Percentiles rank a stretch among this genome's conserved stretches.
Evolutionary conservation across 1,140 invertebrate species (phyloP).

Genomic region (Sogatella furcifera): DNA sequence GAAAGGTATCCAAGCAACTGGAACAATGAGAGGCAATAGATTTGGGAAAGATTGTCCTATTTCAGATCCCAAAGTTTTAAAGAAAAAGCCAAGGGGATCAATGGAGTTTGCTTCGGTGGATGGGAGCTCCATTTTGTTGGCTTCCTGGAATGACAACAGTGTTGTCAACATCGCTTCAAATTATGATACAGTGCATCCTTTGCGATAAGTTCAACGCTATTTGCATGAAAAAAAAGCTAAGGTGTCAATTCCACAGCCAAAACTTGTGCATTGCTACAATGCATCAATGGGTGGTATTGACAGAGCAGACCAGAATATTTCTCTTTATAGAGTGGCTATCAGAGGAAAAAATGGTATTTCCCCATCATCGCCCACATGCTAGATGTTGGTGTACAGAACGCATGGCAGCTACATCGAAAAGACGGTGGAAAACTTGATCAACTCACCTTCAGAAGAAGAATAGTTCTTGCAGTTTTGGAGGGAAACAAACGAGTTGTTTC

Average conservation of each 20-base stretch:
- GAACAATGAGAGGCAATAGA: constrained; percentile 23
- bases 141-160: constrained; percentile 13
- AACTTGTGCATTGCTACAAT: constrained; percentile 3
- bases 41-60: constrained; percentile 19
- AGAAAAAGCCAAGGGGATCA: constrained; percentile 11
- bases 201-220: constrained; percentile 4
- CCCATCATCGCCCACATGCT: constrained; percentile 27
- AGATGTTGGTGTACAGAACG: constrained; percentile 27
- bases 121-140: constrained; percentile 3
- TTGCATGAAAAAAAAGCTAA: constrained; percentile 6
- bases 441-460: constrained; percentile 21
- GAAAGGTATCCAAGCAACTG: constrained; percentile 18
- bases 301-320: constrained; percentile 30
- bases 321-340: constrained; percentile 27
- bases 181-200: constrained; percentile 4
- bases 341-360: constrained; percentile 31
- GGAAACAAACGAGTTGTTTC: neutral
- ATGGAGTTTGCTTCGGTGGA: neutral
- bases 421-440: constrained; percentile 15
- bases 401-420: constrained; percentile 26
- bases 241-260: neutral
- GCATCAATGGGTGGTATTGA: constrained; percentile 24
- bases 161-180: constrained; percentile 8
- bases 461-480: constrained; percentile 17
- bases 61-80: constrained; percentile 14